Conservation (phyloP, 1,140 invertebrate species). For the Pseudomyrmex sp. region DNA sequence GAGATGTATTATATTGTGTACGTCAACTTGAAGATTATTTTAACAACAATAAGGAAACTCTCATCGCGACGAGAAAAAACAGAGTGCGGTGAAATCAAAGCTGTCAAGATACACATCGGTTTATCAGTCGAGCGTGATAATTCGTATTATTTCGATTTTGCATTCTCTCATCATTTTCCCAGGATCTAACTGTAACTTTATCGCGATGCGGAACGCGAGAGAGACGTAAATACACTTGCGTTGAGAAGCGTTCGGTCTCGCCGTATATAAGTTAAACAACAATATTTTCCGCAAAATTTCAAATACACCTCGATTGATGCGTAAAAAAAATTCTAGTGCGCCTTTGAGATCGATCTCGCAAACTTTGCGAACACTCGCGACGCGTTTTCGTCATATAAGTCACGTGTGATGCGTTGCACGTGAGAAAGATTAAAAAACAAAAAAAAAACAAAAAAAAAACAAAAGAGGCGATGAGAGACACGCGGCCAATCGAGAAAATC, state of each 20-base stretch:
- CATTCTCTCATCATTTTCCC: neutral
- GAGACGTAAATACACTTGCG: slow-evolving; percentile 10
- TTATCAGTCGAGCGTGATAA: neutral
- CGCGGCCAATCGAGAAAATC: slow-evolving; percentile 33
- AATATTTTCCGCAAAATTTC: too few relatives aligned
- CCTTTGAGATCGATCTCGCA: neutral
- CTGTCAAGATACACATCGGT: neutral
- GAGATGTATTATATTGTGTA: too few relatives aligned
- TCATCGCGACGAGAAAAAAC: neutral
- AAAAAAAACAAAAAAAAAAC: neutral
- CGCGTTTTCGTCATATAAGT: neutral
- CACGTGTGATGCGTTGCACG: slow-evolving; percentile 8
- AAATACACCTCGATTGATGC: too few relatives aligned
- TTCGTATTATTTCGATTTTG: neutral
- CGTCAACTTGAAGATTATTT: neutral
- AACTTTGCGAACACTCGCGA: neutral
- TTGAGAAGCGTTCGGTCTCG: slow-evolving; percentile 8
- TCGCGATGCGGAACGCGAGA: slow-evolving; percentile 19
- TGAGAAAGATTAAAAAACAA: slow-evolving; percentile 10
- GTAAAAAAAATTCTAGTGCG: too few relatives aligned
- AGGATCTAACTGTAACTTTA: slow-evolving; percentile 50
- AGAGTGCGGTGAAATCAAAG: neutral
- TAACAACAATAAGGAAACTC: neutral
- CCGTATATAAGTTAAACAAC: too few relatives aligned
- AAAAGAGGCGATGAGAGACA: slow-evolving; percentile 1